Base-by-base conservation (phyloP, 2,113 vertebrate genomes). In the Rhinolophus ferrumequinum region DNA sequence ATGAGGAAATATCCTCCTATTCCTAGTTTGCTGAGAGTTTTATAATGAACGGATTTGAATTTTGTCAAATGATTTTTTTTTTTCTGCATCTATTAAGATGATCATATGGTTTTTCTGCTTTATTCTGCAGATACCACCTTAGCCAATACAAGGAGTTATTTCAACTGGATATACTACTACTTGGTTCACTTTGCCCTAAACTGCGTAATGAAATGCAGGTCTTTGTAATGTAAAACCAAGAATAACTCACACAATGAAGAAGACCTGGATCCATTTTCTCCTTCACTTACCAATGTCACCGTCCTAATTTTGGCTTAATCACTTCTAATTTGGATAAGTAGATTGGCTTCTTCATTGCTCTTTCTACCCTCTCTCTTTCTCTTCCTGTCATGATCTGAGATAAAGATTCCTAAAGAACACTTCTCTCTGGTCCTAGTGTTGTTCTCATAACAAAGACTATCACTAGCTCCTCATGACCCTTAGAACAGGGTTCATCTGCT, bases 51-150 rank as follows among this genome's bases (percentile, higher is more conserved):
- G 28, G 12, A 16, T 93, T 87, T 79, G 30, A 83, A 83, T 83
- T 91, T 75, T 96, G 50, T 90, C 56, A 86, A 35, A 87, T 44
- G 33, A n/a, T 30, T 90, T 80, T 64, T 30, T 90, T 80, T 64
- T 77, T 69, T 44, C 62, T 54, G 4, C 28, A n/a, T 82, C 35
- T 91, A 19, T 89, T 83, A 77, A 86, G 47, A 44, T 73, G 50
- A 72, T 93, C 33, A 47, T 86, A 22, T 3, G 5, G 30, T 90
- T 95, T 95, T 90, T 87, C 26, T 86, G 0, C 44, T 90, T 87
- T 92, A 83, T 82, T 89, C 56, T 94, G 21, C 10, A 92, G 64
- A 52, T 12, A 83, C 26, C 12, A 50, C 70, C 33, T n/a, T 62
- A 58, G 0, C 14, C 13, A 69, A n/a, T 66, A 41, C 38, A 83